Evolutionary conservation across 2,888 invertebrate genomes (phyloP).

Genomic region (Azorinus chamasolen): DNA sequence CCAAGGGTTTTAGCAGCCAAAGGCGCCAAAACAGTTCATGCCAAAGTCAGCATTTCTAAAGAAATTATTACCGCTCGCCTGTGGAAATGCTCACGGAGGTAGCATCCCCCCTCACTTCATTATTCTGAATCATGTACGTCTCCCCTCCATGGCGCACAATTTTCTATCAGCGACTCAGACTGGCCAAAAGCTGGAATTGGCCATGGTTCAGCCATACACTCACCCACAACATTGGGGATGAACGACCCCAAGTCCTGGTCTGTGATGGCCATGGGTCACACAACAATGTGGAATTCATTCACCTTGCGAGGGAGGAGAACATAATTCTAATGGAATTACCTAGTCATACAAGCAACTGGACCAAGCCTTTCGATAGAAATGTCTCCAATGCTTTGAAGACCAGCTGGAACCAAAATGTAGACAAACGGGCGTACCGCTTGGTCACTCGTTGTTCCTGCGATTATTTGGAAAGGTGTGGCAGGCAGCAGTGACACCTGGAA

Average conservation of each 20-base stretch:
- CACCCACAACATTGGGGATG: conserved; percentile 27
- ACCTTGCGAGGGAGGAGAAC: conserved; percentile 14
- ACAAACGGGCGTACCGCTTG: conserved; percentile 26
- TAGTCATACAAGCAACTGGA: conserved; percentile 24
- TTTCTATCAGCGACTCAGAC: conserved; percentile 29
- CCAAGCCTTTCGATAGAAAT: conserved; percentile 37
- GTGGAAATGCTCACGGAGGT: conserved; percentile 42
- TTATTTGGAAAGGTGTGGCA: conserved; percentile 27
- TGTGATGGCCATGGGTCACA: conserved; percentile 36
- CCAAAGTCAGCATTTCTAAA: conserved; percentile 16
- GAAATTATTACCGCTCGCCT: conserved; percentile 45
- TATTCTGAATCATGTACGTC: conserved; percentile 31
- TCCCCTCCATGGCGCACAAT: conserved; percentile 10
- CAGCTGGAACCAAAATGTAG: conserved; percentile 6
- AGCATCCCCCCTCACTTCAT: conserved; percentile 49
- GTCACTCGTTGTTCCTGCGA: conserved; percentile 25
- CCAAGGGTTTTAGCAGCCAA: conserved; percentile 25
- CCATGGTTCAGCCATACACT: conserved; percentile 31
- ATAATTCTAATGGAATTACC: conserved; percentile 39
- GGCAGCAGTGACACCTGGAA: conserved; percentile 16
- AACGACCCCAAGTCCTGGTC: conserved; percentile 24
- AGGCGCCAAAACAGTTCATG: conserved; percentile 17
- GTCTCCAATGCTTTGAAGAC: conserved; percentile 36
- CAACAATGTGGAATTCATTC: conserved; percentile 31
- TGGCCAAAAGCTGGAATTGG: conserved; percentile 39